Evolutionary conservation across 23 tunicate genomes (phyloP).

Genomic region (Ascidia mentula): DNA sequence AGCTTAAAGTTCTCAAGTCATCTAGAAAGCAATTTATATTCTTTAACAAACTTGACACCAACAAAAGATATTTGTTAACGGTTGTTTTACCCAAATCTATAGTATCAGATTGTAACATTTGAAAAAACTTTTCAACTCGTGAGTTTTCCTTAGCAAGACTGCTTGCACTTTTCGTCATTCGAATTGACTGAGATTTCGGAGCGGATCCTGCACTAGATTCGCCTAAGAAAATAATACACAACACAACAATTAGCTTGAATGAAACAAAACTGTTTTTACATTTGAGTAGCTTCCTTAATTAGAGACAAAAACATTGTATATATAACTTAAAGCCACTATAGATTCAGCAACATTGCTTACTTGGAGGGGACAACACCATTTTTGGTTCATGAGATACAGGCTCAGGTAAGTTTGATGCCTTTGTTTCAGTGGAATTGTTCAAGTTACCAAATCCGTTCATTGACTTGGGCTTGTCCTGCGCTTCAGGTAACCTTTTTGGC

Average conservation of each 20-base stretch:
- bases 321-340: not conserved
- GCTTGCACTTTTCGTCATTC: constrained; percentile 51
- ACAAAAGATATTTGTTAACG: not conserved
- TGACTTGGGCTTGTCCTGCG: not conserved
- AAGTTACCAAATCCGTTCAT: not conserved
- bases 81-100: constrained; percentile 59
- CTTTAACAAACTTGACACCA: not conserved
- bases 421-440: not conserved
- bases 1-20: constrained; percentile 65
- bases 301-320: not conserved
- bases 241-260: not conserved
- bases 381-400: not conserved
- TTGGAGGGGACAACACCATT: not conserved
- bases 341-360: not conserved
- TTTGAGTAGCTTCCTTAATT: not conserved
- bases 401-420: not conserved
- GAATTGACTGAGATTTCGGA: constrained; percentile 80
- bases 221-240: too few species aligned
- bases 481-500: not conserved
- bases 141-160: constrained; percentile 43
- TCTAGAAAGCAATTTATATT: constrained; percentile 24
- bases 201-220: constrained; percentile 51
- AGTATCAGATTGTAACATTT: constrained; percentile 47
- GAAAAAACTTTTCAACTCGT: constrained; percentile 59
- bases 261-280: not conserved